Evolutionary conservation across 2,888 invertebrate species (phyloP).

Genomic region (Hypsopygia costalis): DNA sequence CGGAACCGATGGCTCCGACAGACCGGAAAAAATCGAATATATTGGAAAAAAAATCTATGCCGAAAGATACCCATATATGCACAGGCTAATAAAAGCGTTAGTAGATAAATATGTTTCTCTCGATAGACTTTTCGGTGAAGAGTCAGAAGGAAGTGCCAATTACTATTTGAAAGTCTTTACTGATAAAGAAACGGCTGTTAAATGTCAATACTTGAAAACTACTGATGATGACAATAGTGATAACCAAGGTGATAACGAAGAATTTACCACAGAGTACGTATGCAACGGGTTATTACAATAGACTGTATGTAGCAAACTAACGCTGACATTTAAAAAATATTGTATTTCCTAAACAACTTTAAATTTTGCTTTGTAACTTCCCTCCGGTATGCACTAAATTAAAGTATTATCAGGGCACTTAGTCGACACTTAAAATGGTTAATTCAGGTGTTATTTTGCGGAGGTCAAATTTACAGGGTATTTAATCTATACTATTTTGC

Average conservation of each 20-base stretch:
- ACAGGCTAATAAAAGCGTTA: conserved; percentile 51
- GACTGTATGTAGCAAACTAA: no score
- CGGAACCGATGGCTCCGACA: conserved; percentile 22
- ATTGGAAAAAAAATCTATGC: conserved; percentile 57
- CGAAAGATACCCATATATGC: conserved; percentile 56
- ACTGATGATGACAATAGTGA: conserved; percentile 24
- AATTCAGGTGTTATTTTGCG: no score
- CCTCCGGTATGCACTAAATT: no score
- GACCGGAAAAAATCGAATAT: conserved; percentile 41
- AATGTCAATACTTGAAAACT: conserved; percentile 53
- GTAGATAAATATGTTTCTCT: conserved; percentile 56
- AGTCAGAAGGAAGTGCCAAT: conserved; percentile 38
- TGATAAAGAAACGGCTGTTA: conserved; percentile 53
- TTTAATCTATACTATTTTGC: no score
- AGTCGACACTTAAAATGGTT: no score
- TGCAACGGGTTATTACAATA: conserved; percentile 3
- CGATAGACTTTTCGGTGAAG: conserved; percentile 42
- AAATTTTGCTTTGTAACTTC: no score
- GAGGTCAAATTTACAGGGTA: no score
- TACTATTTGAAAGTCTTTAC: conserved; percentile 47
- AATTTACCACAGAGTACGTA: conserved; percentile 61
- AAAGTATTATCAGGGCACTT: no score
- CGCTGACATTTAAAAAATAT: no score
- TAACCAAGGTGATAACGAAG: conserved; percentile 21
- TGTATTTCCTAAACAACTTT: no score